phyloP scores from a whole-genome alignment of 2,113 vertebrate species.

The Uropsilus gracilis region DNA sequence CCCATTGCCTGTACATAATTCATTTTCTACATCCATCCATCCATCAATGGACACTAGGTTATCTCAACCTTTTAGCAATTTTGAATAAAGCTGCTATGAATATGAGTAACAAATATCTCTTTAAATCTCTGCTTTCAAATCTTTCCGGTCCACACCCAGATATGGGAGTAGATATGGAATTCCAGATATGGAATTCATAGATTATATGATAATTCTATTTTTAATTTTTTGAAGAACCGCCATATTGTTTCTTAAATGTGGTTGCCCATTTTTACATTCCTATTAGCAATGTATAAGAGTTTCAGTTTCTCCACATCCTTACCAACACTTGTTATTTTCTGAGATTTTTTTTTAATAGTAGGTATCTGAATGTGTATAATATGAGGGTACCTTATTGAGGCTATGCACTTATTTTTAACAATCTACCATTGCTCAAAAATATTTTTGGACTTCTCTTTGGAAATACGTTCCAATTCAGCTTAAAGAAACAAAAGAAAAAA shows the following conservation, averaged over 20 bases:
- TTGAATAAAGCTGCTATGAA: too few species aligned
- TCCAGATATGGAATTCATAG: neutral
- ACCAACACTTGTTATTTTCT: neutral
- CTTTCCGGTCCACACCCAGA: neutral
- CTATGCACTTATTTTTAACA: neutral
- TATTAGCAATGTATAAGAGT: neutral
- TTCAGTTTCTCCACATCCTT: neutral
- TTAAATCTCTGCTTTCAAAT: neutral
- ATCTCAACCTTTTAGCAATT: too few species aligned
- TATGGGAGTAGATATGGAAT: too few species aligned
- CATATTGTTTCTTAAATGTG: too few species aligned
- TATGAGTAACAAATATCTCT: neutral
- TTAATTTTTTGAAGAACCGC: too few species aligned
- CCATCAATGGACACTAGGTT: too few species aligned
- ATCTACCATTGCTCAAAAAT: neutral
- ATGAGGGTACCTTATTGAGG: neutral
- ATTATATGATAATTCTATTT: neutral
- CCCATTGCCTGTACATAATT: too few species aligned
- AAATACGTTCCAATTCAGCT: neutral
- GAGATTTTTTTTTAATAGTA: too few species aligned
- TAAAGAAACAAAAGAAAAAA: neutral
- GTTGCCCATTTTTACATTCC: neutral
- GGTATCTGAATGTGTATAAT: too few species aligned
- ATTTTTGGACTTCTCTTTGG: neutral
- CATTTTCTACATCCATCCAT: too few species aligned